phyloP scores from a whole-genome alignment of 1,140 invertebrate genomes.

The Microplitis demolitor region DNA sequence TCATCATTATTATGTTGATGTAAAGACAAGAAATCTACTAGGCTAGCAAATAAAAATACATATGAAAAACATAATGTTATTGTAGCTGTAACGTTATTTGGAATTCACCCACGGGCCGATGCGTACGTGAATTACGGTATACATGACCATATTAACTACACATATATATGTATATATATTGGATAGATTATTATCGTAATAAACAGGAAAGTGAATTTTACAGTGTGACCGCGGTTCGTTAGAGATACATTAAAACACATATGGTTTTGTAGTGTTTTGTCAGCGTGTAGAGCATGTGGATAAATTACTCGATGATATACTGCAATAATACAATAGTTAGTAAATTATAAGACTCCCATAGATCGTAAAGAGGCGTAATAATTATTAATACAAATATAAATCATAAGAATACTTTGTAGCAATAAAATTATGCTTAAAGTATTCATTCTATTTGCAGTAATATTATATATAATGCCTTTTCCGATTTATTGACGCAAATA shows the following conservation, averaged over 20 bases:
- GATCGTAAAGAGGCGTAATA: no score
- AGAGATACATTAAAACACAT: constrained; percentile 1
- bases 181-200: constrained; percentile 30
- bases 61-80: not conserved
- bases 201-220: constrained; percentile 35
- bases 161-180: no score
- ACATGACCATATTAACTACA: constrained; percentile 7
- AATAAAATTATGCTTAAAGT: no score
- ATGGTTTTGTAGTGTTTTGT: not conserved
- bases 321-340: no score
- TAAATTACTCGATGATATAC: not conserved
- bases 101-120: constrained; percentile 1
- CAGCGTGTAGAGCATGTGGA: not conserved
- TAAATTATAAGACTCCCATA: no score
- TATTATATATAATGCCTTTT: no score
- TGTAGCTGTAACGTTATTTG: not conserved
- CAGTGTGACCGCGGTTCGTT: constrained; percentile 15
- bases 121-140: constrained; percentile 11
- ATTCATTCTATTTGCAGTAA: no score
- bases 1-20: no score
- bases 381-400: no score
- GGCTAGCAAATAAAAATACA: not conserved
- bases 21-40: constrained; percentile 7
- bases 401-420: no score
- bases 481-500: no score